Base-by-base conservation (phyloP, 2,797 vertebrate species). In the Ceryle rudis region DNA sequence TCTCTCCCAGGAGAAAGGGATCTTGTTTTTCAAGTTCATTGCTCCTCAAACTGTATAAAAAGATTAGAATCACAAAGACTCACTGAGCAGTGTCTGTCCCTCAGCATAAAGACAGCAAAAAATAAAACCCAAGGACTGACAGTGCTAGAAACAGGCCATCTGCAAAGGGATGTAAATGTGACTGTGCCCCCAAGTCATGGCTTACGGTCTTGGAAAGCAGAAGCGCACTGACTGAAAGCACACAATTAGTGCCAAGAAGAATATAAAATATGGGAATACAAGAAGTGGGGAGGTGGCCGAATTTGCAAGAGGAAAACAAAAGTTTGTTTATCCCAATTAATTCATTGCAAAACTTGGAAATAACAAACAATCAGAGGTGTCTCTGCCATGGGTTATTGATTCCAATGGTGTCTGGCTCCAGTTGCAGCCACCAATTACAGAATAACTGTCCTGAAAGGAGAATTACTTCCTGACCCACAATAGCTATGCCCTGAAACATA, bases 51-150 rank as follows among this genome's bases (percentile, higher is more conserved):
- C 92, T 58, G 93, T 89, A 95, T 95, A 90, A 96, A 93, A 92
- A 97, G 97, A 98, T 98, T 98, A 98, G 95, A 98, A 98, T 98
- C 96, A 98, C 97, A 98, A 98, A 97, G 95, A 86, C 57, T 37
- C 22, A 94, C 96, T 97, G 97, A 98, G 98, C 97, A 97, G 97
- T 97, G 97, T 97, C 97, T 98, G 93, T 96, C 88, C 39, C 93
- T 96, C 85, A 96, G 94, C 95, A 97, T 96, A 97, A 97, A 97
- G 97, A 98, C 95, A 96, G 96, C 88, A 96, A 95, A 95, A 91
- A 74, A 69, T 75, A 95, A 95, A 93, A 91, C 66, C 97, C 93
- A 94, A 94, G 92, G 84, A 89, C 95, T 97, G 96, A 97, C 92
- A 95, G 64, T 94, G 82, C 35, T 81, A 98, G 97, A 95, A 96